A percentile compares a stretch with the other conserved stretches of the same genome.
phyloP scores from a whole-genome alignment of 2,797 vertebrate species.

The Sebastolobus altivelis region DNA sequence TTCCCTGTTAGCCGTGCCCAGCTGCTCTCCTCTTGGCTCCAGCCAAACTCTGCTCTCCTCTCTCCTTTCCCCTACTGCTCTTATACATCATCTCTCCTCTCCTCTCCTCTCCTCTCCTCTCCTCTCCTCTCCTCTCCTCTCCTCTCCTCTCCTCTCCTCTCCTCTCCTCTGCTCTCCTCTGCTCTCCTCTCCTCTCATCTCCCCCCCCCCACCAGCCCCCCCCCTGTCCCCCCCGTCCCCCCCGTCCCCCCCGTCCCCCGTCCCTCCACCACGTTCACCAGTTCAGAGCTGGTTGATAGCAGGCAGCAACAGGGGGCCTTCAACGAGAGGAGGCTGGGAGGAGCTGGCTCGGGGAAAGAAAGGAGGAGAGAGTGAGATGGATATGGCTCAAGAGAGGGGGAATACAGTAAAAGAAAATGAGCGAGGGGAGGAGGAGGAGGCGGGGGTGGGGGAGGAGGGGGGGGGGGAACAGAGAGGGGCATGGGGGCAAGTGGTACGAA shows the following conservation, averaged over 20 bases:
- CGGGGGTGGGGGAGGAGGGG: not conserved
- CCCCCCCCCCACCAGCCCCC: too few relatives aligned
- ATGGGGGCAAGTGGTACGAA: conserved; percentile 32
- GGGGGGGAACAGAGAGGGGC: conserved; percentile 3
- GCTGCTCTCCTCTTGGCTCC: conserved; percentile 98
- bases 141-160: conserved; percentile 77
- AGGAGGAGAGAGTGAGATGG: conserved; percentile 61
- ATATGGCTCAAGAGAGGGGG: conserved; percentile 48
- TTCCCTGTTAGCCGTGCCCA: conserved; percentile 99
- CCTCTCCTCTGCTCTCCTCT: conserved; percentile 12
- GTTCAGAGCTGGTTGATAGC: conserved; percentile 87
- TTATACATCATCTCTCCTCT: conserved; percentile 25
- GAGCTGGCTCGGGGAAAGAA: conserved; percentile 72
- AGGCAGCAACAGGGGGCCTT: conserved; percentile 94
- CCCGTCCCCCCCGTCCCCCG: not conserved
- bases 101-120: not conserved
- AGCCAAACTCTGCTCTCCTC: conserved; percentile 92
- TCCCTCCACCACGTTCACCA: conserved; percentile 67
- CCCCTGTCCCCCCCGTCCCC: too few relatives aligned
- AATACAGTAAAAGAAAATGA: conserved; percentile 55
- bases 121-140: not conserved
- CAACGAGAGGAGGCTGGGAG: conserved; percentile 79
- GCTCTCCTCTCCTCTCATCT: conserved; percentile 22
- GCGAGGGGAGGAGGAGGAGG: conserved; percentile 18
- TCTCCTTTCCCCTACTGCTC: conserved; percentile 40